phyloP scores from a whole-genome alignment of 2,888 invertebrate genomes.

The Automeris io region DNA sequence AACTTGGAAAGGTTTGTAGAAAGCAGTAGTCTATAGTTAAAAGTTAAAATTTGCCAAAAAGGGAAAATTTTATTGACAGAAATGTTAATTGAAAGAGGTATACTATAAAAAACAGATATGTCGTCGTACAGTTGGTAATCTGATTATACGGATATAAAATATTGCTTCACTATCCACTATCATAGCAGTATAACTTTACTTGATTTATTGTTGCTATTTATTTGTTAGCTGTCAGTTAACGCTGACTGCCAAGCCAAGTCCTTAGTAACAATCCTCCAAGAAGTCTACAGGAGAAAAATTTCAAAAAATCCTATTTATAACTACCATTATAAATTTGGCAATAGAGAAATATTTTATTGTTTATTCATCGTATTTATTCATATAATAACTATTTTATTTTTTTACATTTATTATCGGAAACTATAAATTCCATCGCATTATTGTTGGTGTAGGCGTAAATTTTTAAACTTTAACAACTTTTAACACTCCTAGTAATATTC shows the following conservation, averaged over 20 bases:
- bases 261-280: conserved; percentile 50
- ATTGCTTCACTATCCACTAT: conserved; percentile 66
- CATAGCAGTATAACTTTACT: conserved; percentile 49
- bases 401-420: conserved; percentile 32
- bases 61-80: conserved; percentile 36
- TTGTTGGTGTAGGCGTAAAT: conserved; percentile 38
- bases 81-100: conserved; percentile 44
- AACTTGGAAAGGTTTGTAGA: background rate
- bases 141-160: conserved; percentile 57
- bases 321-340: conserved; percentile 68
- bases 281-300: conserved; percentile 61
- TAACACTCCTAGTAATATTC: conserved; percentile 18
- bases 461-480: conserved; percentile 32
- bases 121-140: conserved; percentile 56
- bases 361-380: conserved; percentile 43
- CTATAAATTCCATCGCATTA: conserved; percentile 67
- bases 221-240: too few relatives aligned
- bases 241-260: conserved; percentile 36
- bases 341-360: conserved; percentile 61
- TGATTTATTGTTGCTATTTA: conserved; percentile 45
- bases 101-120: conserved; percentile 68
- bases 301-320: conserved; percentile 55
- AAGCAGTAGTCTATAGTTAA: conserved; percentile 21
- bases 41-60: conserved; percentile 38
- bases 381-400: conserved; percentile 39